Evolutionary conservation across 2,888 invertebrate genomes (phyloP), one percentile per base, ranked within the genome.

Genomic region (Apodemia mormo): DNA sequence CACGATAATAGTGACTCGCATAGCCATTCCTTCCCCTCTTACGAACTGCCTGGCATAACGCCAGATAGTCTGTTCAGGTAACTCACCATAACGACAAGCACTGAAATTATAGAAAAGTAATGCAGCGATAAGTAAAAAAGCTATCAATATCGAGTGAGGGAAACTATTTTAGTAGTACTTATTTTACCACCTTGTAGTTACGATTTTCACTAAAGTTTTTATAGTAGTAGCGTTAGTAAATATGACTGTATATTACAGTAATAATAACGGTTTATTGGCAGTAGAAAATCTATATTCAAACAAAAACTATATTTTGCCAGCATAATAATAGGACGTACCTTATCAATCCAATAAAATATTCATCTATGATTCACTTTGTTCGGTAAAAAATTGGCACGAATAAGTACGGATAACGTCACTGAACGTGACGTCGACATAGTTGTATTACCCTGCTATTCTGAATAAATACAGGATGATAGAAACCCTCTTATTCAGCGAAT

Each of bases 401-500:
- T 61, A 61, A 56, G 30, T 37, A 64, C 75, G 68, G 74, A 74
- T 76, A 74, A 71, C 70, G 68, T 76, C 70, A 73, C 71, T 71
- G 71, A 73, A 76, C 76, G 75, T 72, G 75, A 72, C 74, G 76
- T 74, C 74, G 33, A 56, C 54, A 22, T 54, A 54, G 65, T 43
- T 12, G 29, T 37, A 68, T 68, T 43, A 29, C 29, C 30, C 65
- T 52, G 76, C 74, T 73, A 66, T 75, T 76, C 76, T 72, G 76
- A 78, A 79, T 78, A 77, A 79, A 74, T 74, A 76, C 72, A 74
- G 72, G 70, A 75, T 71, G 75, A 77, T 76, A 74, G 74, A 75
- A 72, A 72, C 76, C 77, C 77, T 76, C 77, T 73, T 78, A 76
- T 76, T 76, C 76, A 70, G 68, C 71, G 72, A 73, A 76, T 74